phyloP scores from a whole-genome alignment of 2,797 vertebrate genomes.

The Macroramphosus scolopax region DNA sequence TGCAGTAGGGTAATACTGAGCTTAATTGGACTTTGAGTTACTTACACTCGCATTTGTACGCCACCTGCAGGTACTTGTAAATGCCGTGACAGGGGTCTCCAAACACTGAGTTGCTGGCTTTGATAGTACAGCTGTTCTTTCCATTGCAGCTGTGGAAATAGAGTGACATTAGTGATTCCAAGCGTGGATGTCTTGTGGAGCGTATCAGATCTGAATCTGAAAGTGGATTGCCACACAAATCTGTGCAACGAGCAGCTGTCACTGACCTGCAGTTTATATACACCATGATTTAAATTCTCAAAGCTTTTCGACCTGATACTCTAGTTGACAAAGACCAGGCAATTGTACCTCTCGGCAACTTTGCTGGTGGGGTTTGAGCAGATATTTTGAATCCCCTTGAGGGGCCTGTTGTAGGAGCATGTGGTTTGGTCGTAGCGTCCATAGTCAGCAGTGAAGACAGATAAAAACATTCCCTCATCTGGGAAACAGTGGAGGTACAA shows the following conservation, averaged over 20 bases:
- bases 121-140: slow-evolving; percentile 39
- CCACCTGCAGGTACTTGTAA: slow-evolving; percentile 60
- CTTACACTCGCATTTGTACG: slow-evolving; percentile 53
- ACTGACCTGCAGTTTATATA: too few species aligned
- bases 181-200: too few species aligned
- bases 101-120: slow-evolving; percentile 10
- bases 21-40: too few species aligned
- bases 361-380: neutral
- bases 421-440: slow-evolving; percentile 31
- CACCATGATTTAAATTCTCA: too few species aligned
- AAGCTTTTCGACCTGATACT: too few species aligned
- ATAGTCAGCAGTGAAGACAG: slow-evolving; percentile 27
- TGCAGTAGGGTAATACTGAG: too few species aligned
- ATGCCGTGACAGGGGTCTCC: slow-evolving; percentile 28
- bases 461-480: slow-evolving; percentile 24
- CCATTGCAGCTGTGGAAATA: slow-evolving; percentile 59
- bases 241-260: too few species aligned
- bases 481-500: neutral
- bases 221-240: too few species aligned
- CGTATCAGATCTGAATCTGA: too few species aligned
- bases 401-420: slow-evolving; percentile 7
- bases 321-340: too few species aligned
- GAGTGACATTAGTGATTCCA: too few species aligned
- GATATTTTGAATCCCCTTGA: neutral
- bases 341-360: slow-evolving; percentile 29